Evolutionary conservation across 2,888 invertebrate species (phyloP).

Genomic region (Ligdia adustata): DNA sequence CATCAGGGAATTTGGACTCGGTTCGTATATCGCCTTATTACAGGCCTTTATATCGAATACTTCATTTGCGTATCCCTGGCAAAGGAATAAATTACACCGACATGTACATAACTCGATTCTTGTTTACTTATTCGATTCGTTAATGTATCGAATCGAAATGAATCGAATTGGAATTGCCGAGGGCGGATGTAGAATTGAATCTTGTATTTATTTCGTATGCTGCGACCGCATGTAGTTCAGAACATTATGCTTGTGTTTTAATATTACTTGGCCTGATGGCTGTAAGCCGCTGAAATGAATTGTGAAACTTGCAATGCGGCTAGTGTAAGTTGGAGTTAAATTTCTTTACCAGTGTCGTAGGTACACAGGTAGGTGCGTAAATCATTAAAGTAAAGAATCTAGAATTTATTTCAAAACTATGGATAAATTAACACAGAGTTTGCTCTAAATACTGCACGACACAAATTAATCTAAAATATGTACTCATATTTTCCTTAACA

Average conservation of each 20-base stretch:
- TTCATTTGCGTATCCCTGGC: conserved; percentile 28
- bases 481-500: too few relatives aligned
- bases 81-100: conserved; percentile 27
- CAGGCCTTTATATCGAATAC: conserved; percentile 1
- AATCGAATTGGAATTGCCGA: conserved; percentile 19
- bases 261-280: background rate
- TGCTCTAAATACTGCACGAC: too few relatives aligned
- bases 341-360: too few relatives aligned
- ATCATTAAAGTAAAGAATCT: too few relatives aligned
- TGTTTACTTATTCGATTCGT: conserved; percentile 28
- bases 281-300: too few relatives aligned
- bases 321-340: too few relatives aligned
- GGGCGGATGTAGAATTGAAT: conserved; percentile 18
- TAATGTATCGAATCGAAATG: conserved; percentile 27
- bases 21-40: background rate
- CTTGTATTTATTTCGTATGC: conserved; percentile 4
- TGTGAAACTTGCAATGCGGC: too few relatives aligned
- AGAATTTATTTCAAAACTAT: too few relatives aligned
- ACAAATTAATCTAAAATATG: too few relatives aligned
- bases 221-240: background rate
- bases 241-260: background rate
- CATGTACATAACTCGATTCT: conserved; percentile 27
- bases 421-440: too few relatives aligned
- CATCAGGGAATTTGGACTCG: conserved; percentile 20
- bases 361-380: too few relatives aligned